These are phyloP conservation scores for Labrus mixtus DNA, from an alignment of 2,113 vertebrate genomes.

Conservation along the genomic window DNA sequence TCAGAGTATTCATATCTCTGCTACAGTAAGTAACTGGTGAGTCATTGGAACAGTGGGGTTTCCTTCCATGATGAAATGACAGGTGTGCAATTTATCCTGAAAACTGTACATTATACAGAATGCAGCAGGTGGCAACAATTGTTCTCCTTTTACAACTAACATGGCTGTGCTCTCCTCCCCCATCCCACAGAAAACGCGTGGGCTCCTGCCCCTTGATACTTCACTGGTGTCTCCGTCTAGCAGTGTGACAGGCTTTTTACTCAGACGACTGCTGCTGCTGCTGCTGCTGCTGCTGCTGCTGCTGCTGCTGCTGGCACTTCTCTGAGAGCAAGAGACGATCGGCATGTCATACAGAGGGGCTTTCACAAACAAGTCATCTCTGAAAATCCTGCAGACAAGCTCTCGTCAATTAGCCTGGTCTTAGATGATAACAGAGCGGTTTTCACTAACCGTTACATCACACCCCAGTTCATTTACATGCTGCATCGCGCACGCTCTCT, in stretches of 20 bases:
- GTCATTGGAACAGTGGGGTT: neutral
- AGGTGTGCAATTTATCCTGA: slow-evolving; percentile 13
- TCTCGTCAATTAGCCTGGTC: slow-evolving; percentile 70
- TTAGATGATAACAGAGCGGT: slow-evolving; percentile 62
- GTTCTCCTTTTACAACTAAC: neutral
- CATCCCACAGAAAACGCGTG: slow-evolving; percentile 38
- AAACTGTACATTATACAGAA: slow-evolving; percentile 19
- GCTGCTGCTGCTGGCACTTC: slow-evolving; percentile 57
- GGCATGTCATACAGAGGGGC: slow-evolving; percentile 51
- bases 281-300: slow-evolving; percentile 21
- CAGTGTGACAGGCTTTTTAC: slow-evolving; percentile 65
- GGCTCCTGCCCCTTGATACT: slow-evolving; percentile 65
- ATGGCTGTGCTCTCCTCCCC: slow-evolving; percentile 16
- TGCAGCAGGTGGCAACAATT: slow-evolving; percentile 32
- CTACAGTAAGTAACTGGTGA: neutral
- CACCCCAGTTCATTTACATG: slow-evolving; percentile 59
- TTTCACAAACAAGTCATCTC: slow-evolving; percentile 72
- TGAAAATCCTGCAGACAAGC: slow-evolving; percentile 62
- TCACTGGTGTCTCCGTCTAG: slow-evolving; percentile 55
- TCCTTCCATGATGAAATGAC: neutral
- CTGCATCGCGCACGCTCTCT: slow-evolving; percentile 18
- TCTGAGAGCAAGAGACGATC: slow-evolving; percentile 53
- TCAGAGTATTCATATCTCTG: neutral
- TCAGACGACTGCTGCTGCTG: slow-evolving; percentile 66
- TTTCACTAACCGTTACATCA: slow-evolving; percentile 55